These are phyloP conservation scores for Penaeus monodon DNA, from an alignment of 2,888 invertebrate genomes.

Conservation along the genomic window DNA sequence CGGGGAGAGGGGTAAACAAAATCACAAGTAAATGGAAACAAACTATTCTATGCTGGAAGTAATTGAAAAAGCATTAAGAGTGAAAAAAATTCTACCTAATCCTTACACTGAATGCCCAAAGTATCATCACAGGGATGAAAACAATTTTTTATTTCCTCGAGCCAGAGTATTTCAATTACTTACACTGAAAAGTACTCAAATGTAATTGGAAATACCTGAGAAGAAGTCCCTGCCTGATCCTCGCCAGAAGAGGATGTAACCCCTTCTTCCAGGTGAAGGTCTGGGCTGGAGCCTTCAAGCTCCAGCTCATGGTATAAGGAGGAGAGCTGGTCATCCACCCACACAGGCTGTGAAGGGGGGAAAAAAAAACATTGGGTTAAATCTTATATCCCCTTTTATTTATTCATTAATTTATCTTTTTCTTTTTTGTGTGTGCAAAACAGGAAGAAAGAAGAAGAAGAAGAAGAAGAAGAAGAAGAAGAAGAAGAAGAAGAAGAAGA, in stretches of 20 bases:
- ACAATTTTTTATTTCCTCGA: too few species aligned
- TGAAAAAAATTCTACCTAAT: too few species aligned
- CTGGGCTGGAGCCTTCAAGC: constrained; percentile 73
- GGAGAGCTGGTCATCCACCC: constrained; percentile 81
- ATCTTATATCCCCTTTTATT: too few species aligned
- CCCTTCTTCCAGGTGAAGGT: constrained; percentile 63
- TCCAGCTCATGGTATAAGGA: constrained; percentile 80
- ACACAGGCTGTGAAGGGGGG: constrained; percentile 72
- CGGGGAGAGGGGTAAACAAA: background rate
- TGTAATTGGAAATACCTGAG: constrained; percentile 25
- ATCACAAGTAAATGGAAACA: background rate
- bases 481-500: too few species aligned
- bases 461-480: too few species aligned
- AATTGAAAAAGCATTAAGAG: too few species aligned
- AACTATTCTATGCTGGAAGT: too few species aligned
- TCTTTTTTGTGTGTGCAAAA: too few species aligned
- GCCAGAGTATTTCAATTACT: background rate
- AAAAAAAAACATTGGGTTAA: constrained; percentile 13
- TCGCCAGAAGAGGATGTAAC: constrained; percentile 58
- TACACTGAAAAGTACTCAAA: background rate
- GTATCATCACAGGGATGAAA: background rate
- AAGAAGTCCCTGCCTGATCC: constrained; percentile 47
- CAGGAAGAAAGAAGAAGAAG: too few species aligned
- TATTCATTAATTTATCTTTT: too few species aligned
- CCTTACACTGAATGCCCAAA: too few species aligned